Conservation (phyloP, 2,888 invertebrate species). For the Oscheius sp. region DNA sequence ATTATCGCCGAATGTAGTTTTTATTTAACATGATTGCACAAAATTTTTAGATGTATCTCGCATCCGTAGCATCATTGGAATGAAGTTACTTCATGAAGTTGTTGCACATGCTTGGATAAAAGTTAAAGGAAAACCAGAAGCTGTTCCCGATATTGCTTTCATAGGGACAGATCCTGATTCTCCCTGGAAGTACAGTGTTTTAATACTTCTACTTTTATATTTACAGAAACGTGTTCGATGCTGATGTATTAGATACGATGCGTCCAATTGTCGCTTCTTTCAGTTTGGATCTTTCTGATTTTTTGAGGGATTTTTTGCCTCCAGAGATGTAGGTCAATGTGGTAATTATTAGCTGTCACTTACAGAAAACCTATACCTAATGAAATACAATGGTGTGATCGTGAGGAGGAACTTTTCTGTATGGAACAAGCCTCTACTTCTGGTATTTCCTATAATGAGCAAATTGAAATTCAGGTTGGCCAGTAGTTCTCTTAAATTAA, state of each 20-base stretch:
- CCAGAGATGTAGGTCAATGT: neutral
- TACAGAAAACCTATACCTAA: constrained; percentile 1
- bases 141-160: constrained; percentile 13
- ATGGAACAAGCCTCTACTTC: constrained; percentile 12
- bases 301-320: neutral
- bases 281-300: neutral
- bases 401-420: constrained; percentile 1
- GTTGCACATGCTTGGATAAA: constrained; percentile 26
- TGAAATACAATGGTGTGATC: constrained; percentile 20
- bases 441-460: neutral
- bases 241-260: neutral
- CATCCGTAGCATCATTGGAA: constrained; percentile 20
- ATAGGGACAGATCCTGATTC: neutral
- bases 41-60: constrained; percentile 26
- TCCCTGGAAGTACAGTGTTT: too few relatives aligned
- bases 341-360: neutral
- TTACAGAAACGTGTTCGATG: neutral
- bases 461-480: neutral
- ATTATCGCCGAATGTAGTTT: constrained; percentile 27
- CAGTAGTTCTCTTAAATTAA: neutral
- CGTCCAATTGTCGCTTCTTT: neutral
- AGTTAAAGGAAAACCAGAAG: constrained; percentile 21
- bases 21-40: neutral
- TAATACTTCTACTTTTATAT: neutral
- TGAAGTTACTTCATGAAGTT: constrained; percentile 31